Evolutionary conservation across 2,888 invertebrate species (phyloP).

Genomic region (Eledone cirrhosa): DNA sequence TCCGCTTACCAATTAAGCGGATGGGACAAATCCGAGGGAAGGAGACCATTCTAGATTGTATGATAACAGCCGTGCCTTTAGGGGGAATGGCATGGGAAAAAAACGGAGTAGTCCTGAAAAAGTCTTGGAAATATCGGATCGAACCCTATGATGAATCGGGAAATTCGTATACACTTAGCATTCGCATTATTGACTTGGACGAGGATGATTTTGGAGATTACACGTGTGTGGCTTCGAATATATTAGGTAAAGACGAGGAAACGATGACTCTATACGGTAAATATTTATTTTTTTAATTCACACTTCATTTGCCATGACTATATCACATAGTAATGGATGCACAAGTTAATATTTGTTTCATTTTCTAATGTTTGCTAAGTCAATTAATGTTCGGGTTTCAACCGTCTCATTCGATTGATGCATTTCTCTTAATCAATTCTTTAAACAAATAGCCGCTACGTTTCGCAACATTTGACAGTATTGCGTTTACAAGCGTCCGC

Average conservation of each 20-base stretch:
- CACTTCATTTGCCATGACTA: too few relatives aligned
- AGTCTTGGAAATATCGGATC: constrained; percentile 25
- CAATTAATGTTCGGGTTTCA: too few relatives aligned
- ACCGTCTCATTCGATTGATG: too few relatives aligned
- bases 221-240: constrained; percentile 15
- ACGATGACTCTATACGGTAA: constrained; percentile 26
- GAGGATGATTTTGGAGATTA: constrained; percentile 25
- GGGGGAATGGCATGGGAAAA: constrained; percentile 16
- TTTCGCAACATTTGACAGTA: too few relatives aligned
- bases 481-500: too few relatives aligned
- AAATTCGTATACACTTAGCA: constrained; percentile 18
- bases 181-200: constrained; percentile 19
- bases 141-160: constrained; percentile 24
- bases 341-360: too few relatives aligned
- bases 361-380: too few relatives aligned
- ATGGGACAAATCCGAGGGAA: constrained; percentile 20
- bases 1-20: constrained; percentile 15
- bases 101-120: constrained; percentile 3
- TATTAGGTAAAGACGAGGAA: constrained; percentile 4
- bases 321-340: too few relatives aligned
- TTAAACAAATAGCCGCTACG: too few relatives aligned
- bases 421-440: too few relatives aligned
- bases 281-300: neutral
- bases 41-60: constrained; percentile 18
- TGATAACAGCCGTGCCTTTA: constrained; percentile 21